Evolutionary conservation across 2,797 vertebrate species (phyloP), one percentile per base, ranked within the genome.

Genomic region (Poecilia velifera): DNA sequence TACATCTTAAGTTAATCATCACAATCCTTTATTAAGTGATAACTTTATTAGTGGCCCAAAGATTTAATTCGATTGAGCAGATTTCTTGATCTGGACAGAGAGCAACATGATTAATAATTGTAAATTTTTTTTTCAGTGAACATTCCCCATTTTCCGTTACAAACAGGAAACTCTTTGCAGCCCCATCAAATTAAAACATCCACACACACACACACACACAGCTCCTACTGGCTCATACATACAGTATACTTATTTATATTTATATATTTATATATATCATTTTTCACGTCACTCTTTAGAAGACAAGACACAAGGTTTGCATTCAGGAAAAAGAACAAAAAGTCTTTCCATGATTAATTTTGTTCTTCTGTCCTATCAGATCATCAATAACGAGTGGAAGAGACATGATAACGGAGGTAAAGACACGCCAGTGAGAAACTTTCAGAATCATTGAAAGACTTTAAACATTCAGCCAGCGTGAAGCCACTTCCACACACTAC

Each of bases 401-500:
- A 85, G 74, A 86, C 68, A 78, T 86, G 57, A 87, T 83, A 70
- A 86, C 0, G 71, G 81, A 73, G 68, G 78, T 79, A 80, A 4
- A 68, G 83, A 91, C 73, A 72, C 47, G 43, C 78, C 76, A 80
- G 74, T 51, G 80, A 87, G 53, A 79, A 91, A 78, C 55, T 68
- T 79, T 73, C 39, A 77, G 31, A 83, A 88, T 87, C 82, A 85
- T 84, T 82, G 76, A 90, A 87, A 91, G 87, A 89, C 78, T n/a
- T n/a, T 51, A 78, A 81, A 93, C 90, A 90, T 90, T 91, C 87
- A 90, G 84, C 83, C 89, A 86, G 82, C 72, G 36, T 86, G 82
- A 88, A 89, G 84, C 89, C 85, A 83, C 85, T 75, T 81, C 73
- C 86, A 89, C 87, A 88, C 83, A 92, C 81, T 46, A 91, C 91